phyloP scores from a whole-genome alignment of 2,888 invertebrate genomes.

The Epirrita christyi region DNA sequence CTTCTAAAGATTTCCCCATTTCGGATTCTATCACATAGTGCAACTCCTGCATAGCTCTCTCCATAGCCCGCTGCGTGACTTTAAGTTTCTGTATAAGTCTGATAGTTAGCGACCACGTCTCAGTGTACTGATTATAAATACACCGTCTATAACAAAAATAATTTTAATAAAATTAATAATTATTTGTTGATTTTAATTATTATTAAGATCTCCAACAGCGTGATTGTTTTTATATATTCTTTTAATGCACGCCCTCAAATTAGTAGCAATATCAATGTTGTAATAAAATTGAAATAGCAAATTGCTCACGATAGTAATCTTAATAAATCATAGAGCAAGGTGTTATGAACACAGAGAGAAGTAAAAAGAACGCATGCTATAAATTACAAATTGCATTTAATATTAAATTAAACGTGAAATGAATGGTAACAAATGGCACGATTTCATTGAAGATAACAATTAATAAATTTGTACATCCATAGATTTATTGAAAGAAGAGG shows the following conservation, averaged over 20 bases:
- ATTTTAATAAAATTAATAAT: too few relatives aligned
- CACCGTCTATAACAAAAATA: too few relatives aligned
- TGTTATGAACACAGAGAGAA: slow-evolving; percentile 42
- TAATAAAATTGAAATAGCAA: slow-evolving; percentile 53
- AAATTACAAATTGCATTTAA: slow-evolving; percentile 34
- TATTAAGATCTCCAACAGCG: slow-evolving; percentile 5
- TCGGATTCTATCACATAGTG: too few relatives aligned
- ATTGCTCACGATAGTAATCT: slow-evolving; percentile 82
- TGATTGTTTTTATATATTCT: not conserved
- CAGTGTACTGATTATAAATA: too few relatives aligned
- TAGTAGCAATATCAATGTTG: slow-evolving; percentile 64
- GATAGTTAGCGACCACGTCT: too few relatives aligned
- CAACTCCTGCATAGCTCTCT: too few relatives aligned
- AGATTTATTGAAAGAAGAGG: too few relatives aligned
- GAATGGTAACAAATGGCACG: slow-evolving; percentile 42
- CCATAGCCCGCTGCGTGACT: too few relatives aligned
- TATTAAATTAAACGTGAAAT: slow-evolving; percentile 35
- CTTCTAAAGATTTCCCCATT: too few relatives aligned
- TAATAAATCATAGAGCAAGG: slow-evolving; percentile 69
- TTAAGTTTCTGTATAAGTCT: too few relatives aligned
- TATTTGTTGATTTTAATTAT: too few relatives aligned
- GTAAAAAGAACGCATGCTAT: slow-evolving; percentile 31
- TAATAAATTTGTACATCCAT: too few relatives aligned
- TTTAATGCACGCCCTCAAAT: slow-evolving; percentile 29
- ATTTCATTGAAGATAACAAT: slow-evolving; percentile 38